Percentiles rank a stretch among this genome's conserved stretches.
Evolutionary conservation across 2,888 invertebrate genomes (phyloP).

Genomic region (Aleiodes leptofemur): DNA sequence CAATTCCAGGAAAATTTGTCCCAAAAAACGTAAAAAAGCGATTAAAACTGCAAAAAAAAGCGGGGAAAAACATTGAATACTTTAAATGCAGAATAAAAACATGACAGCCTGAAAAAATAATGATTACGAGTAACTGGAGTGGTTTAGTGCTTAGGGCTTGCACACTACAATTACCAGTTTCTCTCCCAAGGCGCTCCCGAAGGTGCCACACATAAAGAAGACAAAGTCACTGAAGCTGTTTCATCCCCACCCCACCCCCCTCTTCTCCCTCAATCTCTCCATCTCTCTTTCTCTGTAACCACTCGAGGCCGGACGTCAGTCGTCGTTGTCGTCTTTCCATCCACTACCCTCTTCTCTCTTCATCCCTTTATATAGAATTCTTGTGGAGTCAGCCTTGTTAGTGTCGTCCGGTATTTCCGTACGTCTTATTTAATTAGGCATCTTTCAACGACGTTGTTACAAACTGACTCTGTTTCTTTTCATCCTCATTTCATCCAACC

Average conservation of each 20-base stretch:
- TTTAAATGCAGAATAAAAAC: slow-evolving; percentile 11
- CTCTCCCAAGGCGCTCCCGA: slow-evolving; percentile 65
- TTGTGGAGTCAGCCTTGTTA: slow-evolving; percentile 52
- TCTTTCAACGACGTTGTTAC: slow-evolving; percentile 72
- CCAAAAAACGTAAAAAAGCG: slow-evolving; percentile 41
- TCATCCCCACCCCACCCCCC: slow-evolving; percentile 36
- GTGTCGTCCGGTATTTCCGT: slow-evolving; percentile 61
- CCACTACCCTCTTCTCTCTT: slow-evolving; percentile 54
- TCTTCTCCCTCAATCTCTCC: slow-evolving; percentile 55
- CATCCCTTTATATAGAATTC: slow-evolving; percentile 49
- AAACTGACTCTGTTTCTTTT: slow-evolving; percentile 52
- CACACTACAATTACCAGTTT: slow-evolving; percentile 72
- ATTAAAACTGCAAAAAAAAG: too few relatives aligned
- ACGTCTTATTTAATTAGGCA: slow-evolving; percentile 74
- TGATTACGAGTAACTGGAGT: slow-evolving; percentile 27
- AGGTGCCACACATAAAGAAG: slow-evolving; percentile 57
- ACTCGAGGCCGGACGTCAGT: slow-evolving; percentile 51
- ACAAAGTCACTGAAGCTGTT: slow-evolving; percentile 43
- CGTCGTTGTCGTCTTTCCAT: slow-evolving; percentile 57
- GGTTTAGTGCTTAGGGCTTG: slow-evolving; percentile 46
- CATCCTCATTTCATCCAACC: slow-evolving; percentile 35
- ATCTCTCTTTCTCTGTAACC: slow-evolving; percentile 44
- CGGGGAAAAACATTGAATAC: neutral
- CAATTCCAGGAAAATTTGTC: neutral
- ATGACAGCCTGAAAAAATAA: slow-evolving; percentile 35